Conservation (phyloP, 2,113 vertebrate species). For the Morone chrysops region DNA sequence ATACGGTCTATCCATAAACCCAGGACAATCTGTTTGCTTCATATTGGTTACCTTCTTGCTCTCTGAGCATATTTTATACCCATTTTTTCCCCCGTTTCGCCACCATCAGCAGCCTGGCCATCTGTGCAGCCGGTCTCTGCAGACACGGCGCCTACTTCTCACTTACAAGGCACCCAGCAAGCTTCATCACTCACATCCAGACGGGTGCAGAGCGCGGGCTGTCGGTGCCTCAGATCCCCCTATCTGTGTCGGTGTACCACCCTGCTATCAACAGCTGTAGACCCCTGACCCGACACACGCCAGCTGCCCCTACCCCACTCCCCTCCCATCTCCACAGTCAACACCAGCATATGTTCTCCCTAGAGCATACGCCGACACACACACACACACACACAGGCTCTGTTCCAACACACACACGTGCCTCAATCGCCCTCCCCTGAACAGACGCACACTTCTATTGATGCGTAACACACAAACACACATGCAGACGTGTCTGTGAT, state of each 20-base stretch:
- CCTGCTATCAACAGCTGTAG: slow-evolving; percentile 78
- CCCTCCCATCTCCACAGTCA: slow-evolving; percentile 51
- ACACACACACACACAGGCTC: slow-evolving; percentile 2
- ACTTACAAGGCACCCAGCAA: slow-evolving; percentile 51
- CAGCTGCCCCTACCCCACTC: slow-evolving; percentile 57
- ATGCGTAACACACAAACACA: slow-evolving; percentile 31
- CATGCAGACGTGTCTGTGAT: slow-evolving; percentile 14
- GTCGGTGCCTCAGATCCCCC: slow-evolving; percentile 40
- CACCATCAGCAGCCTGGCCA: slow-evolving; percentile 56
- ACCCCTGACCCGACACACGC: slow-evolving; percentile 80
- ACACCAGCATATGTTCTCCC: slow-evolving; percentile 75
- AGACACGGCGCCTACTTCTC: slow-evolving; percentile 53
- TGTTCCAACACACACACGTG: slow-evolving; percentile 60
- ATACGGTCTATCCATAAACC: background rate
- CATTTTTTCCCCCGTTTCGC: background rate
- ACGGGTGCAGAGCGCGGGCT: slow-evolving; percentile 14
- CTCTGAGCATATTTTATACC: slow-evolving; percentile 33
- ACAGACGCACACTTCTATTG: slow-evolving; percentile 33
- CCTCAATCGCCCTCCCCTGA: slow-evolving; percentile 36
- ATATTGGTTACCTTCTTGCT: slow-evolving; percentile 60
- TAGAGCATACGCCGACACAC: slow-evolving; percentile 70
- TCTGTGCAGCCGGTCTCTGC: slow-evolving; percentile 61
- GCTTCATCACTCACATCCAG: slow-evolving; percentile 61
- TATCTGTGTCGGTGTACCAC: slow-evolving; percentile 65
- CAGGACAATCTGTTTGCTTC: slow-evolving; percentile 62